Evolutionary conservation across 1,140 invertebrate species (phyloP), one percentile per base, ranked within the genome.

Genomic region (Drosophila hydei): DNA sequence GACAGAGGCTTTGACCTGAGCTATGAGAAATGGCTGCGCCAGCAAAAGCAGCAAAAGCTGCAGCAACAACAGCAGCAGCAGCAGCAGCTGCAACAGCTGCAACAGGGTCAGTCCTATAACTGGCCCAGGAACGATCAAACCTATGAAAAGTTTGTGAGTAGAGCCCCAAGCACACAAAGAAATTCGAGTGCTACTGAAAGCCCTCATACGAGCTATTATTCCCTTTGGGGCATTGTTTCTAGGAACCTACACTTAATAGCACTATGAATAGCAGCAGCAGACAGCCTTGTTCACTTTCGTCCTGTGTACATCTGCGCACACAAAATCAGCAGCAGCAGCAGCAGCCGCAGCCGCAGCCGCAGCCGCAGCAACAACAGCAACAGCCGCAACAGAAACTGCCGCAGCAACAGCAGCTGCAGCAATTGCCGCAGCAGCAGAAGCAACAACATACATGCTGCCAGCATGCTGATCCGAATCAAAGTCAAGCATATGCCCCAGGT

Each of bases 1-100:
- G 38, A 62, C 7, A 48, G 19, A 14, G 70, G 42, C 9, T 12
- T 58, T 7, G 64, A 51, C 4, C 56, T 21, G 25, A 54, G 30
- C 38, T 79, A 65, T 42, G 71, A 12, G 5, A 50, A 50, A 3
- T 60, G 48, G 52, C 30, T 63, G 8, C 64, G 19, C 51, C 6
- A 12, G 36, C 21, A 33, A 9, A 12, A 47, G 9, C 52, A 56
- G 5, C 14, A 58, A 2, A 36, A 38, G 4, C 55, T 19, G 2
- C 47, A 38, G 0, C 70, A 55, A 2, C n/a, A n/a, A n/a, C n/a
- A n/a, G n/a, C 14, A 58, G 2, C 43, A 38, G 4, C 55, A 25
- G 2, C 47, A 38, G 0, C 70, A 55, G 3, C n/a, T 12, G 36
- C 21, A 25, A 12, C 14, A 45, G 9, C 45, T 36, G 4, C 14